Evolutionary conservation across 2,113 vertebrate species (phyloP), one percentile per base, ranked within the genome.

Genomic region (Ammodytes marinus): DNA sequence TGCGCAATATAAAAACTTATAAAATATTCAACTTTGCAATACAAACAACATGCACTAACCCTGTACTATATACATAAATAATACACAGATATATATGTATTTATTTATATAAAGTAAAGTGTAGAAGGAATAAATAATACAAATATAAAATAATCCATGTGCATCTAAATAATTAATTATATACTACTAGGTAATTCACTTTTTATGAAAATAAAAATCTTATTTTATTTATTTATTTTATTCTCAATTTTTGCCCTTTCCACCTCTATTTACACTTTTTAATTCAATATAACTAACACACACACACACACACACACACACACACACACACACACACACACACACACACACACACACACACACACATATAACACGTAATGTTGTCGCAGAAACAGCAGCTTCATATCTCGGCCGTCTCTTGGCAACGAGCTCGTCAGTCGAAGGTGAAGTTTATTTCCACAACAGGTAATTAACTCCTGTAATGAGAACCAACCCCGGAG

Each of bases 401-500:
- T 49, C 47, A 46, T 39, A 8, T 39, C 63, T 68, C 63, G 0
- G 15, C 8, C 3, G 69, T 55, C 76, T 75, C 72, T 60, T 35
- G 10, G 35, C 42, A 12, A 53, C 61, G 68, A 74, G 72, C 84
- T 81, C 75, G 53, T 82, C 81, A 53, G 73, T 43, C 45, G 27
- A 66, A 84, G 80, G 86, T 76, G 69, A 85, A 46, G 74, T 59
- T 78, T 75, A 71, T 88, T 82, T 90, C 77, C 77, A 69, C 75
- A 53, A 73, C 78, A 80, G 86, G 69, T 84, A 86, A 93, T 90
- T 86, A 92, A 80, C 69, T 80, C 76, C 77, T 90, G 27, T 91
- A 86, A 90, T 80, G 85, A 86, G 75, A 74, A 46, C 52, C 2
- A 70, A 39, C 69, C 55, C 58, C 74, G 1, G 76, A 77, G 87